phyloP scores from a whole-genome alignment of 2,113 vertebrate species.

The Microcebus griseorufus region DNA sequence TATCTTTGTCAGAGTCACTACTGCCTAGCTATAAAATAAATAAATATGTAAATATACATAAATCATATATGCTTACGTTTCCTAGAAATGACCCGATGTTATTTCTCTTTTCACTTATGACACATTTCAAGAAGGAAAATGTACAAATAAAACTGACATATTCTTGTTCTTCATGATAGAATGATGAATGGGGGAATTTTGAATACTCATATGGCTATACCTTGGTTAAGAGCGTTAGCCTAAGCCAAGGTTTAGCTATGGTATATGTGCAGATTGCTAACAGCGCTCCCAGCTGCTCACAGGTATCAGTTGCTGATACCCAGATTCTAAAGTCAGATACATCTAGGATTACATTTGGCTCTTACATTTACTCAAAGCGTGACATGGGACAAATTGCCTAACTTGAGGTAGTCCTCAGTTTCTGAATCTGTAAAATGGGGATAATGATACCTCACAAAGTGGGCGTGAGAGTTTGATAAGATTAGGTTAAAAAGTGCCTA shows the following conservation, averaged over 20 bases:
- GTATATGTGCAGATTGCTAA: not conserved
- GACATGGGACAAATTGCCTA: not conserved
- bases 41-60: not conserved
- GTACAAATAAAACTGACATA: not conserved
- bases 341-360: not conserved
- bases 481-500: not conserved
- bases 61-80: not conserved
- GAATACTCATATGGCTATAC: not conserved
- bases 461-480: not conserved
- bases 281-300: not conserved
- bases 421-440: not conserved
- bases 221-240: not conserved
- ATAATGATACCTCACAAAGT: not conserved
- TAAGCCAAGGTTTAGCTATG: not conserved
- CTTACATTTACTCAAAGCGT: not conserved
- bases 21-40: not conserved
- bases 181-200: not conserved
- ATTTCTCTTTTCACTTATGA: not conserved
- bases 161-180: not conserved
- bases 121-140: not conserved
- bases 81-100: not conserved
- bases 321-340: not conserved
- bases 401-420: not conserved
- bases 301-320: not conserved
- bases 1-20: not conserved